Base-by-base conservation (phyloP, 1,140 invertebrate genomes). In the Rhopalosiphum maidis region DNA sequence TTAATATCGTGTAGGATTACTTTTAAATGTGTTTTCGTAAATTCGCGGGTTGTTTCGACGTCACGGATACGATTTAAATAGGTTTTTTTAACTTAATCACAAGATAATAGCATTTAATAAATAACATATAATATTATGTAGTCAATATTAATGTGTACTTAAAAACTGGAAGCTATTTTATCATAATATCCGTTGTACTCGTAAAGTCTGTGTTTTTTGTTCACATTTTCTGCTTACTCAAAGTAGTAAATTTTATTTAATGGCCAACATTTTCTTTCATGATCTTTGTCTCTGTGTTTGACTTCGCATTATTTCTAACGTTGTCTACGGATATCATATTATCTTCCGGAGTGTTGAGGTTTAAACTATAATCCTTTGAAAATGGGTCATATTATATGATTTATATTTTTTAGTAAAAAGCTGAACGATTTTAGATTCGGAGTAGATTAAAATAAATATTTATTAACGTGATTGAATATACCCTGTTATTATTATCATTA, bases 171-270 rank as follows among this genome's bases (percentile, higher is more conserved):
- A n/a, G 60, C 30, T n/a, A 77, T 77, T 77, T 77, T 21, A 77
- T 77, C 30, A 77, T 77, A 77, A 77, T 77, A 77, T 77, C 60
- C 60, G n/a, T 77, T n/a, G 15, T 77, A 51, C 11, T 51, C 48
- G 48, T 51, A 35, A 77, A 18, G 15, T 77, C 30, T 18, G 1
- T 77, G 15, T n/a, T 68, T 68, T 68, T 77, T 77, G 11, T 18
- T 77, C 60, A 77, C n/a, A 21, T 77, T 77, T 77, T 35, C 60
- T n/a, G n/a, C 30, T 68, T n/a, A 77, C 60, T 77, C 30, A 77
- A 77, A 77, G 60, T 18, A n/a, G 60, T 77, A 77, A 77, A 77
- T 77, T n/a, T n/a, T n/a, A 77, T 77, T 35, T 77, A n/a, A 77
- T 77, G 60, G n/a, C 60, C n/a, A 77, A 77, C 60, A 18, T 35